Base-by-base conservation (phyloP, 2,113 vertebrate species). In the Trogon surrucura region DNA sequence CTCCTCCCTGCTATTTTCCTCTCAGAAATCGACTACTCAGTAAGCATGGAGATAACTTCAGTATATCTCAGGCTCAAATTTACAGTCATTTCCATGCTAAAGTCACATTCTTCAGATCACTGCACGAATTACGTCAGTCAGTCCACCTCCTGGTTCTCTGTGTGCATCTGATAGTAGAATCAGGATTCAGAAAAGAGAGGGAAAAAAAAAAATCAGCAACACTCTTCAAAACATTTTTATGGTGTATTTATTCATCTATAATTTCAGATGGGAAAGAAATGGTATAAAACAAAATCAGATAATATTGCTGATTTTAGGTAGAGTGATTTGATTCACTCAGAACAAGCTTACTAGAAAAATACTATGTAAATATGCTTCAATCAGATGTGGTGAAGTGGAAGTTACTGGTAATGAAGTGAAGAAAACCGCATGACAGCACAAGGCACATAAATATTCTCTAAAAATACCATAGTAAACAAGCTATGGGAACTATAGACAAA, bases 101-200 rank as follows among this genome's bases (percentile, higher is more conserved):
- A 96, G 80, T 72, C 53, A 71, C 45, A 81, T 87, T 81, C 61
- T 89, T 94, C 77, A 92, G 95, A 81, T 72, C 41, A 57, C 20
- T 73, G 67, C 69, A 83, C 57, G 56, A 88, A 83, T 67, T 67
- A 69, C 23, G 44, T 51, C 61, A 57, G 36, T 18, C 0, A 3
- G 51, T 69, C 81, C 60, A 95, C 57, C 32, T 88, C 56, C 67
- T 48, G 41, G n/a, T 51, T 88, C 45, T 57, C 71, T 53, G 50
- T 36, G 34, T 60, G 44, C 57, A 75, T 36, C 65, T 84, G 23
- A 74, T 88, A 91, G 86, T 36, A 64, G 44, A 83, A 88, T 54
- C n/a, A 60, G 22, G 21, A 74, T 38, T 9, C 60, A 80, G 58
- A 85, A 85, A 77, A 11, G 11, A 51, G 9, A 69, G 10, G 23